Evolutionary conservation across 2,113 vertebrate species (phyloP), one percentile per base, ranked within the genome.

Genomic region (Glaucidium brasilianum): DNA sequence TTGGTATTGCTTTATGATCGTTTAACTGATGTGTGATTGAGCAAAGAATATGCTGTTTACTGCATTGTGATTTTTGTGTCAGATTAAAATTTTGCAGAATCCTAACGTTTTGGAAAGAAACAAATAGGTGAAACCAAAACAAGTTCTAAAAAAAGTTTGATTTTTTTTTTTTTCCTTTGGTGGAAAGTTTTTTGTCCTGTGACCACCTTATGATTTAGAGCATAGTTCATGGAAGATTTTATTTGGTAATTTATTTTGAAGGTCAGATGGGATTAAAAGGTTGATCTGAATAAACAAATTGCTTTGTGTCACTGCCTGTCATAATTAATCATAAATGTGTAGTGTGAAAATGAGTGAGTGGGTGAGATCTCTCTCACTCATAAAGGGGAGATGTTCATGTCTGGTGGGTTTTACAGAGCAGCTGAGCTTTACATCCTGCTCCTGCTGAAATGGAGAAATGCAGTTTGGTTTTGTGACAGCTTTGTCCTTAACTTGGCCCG

Each of bases 221-320:
- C 43, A 80, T 50, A 67, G 92, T 73, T 94, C 69, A 47, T 85
- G 47, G 75, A 81, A 89, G 29, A 92, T 25, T 94, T 95, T 96
- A 30, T 81, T 52, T 92, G 80, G 55, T 92, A 84, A 92, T 95
- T 75, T 96, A 94, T 97, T 86, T 55, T 76, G 94, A 88, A 91
- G 67, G 86, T 10, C 5, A 95, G 76, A 80, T 49, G n/a, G 27
- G 58, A 89, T 86, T 95, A 78, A 94, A 96, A 88, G 66, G 60
- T 62, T 91, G 77, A 77, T 90, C 86, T 88, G 86, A 96, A 95
- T 92, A 96, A 97, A 96, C 19, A 37, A 58, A 85, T 47, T 82
- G 34, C 68, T 91, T 72, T 95, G 89, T 92, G 89, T 96, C 69
- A 34, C 53, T 0, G 32, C 62, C 52, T 92, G 92, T 47, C 23